Base-by-base conservation (phyloP, 2,113 vertebrate species). In the Pseudolaguvia tuberculata region DNA sequence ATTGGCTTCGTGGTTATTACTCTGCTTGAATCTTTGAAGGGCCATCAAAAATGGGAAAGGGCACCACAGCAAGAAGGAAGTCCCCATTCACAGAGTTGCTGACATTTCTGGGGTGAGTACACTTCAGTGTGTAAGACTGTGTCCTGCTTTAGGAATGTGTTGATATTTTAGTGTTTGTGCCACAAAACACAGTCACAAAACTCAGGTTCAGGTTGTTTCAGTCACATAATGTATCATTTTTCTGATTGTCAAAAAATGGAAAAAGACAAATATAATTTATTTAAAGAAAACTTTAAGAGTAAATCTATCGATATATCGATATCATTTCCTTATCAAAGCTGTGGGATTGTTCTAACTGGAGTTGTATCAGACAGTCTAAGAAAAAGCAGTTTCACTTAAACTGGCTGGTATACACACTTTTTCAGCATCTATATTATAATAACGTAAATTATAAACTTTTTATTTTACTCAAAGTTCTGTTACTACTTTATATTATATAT, bases 31-130 rank as follows among this genome's bases (percentile, higher is more conserved):
- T 80, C 78, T 79, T 81, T 85, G 47, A 83, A 99, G 96, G 88
- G 96, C 96, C 29, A 94, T 97, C 86, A 98, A 98, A 89, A 98
- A 99, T 5, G 95, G 94, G n/a, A 99, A 99, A 85, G 96, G 96
- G 31, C 86, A 97, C 79, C 96, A 99, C 89, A 98, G 96, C 92
- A 99, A 98, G 91, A 99, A 98, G 88, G 96, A 99, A 86, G 92
- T 98, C 73, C 96, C 96, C 0, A 99, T 99, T 79, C 96, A 99
- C 88, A 91, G 96, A 70, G 96, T 98, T 5, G 96, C 95, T 10
- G 96, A 98, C 80, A 98, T 99, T 82, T 99, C 96, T 9, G 96
- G 96, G 88, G 96, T 99, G 86, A 89, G 96, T 85, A 25, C 8
- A 23, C 45, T 27, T 21, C 35, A 2, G 7, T 31, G 18, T 59